phyloP scores from a whole-genome alignment of 2,113 vertebrate species.

The Vidua chalybeata region DNA sequence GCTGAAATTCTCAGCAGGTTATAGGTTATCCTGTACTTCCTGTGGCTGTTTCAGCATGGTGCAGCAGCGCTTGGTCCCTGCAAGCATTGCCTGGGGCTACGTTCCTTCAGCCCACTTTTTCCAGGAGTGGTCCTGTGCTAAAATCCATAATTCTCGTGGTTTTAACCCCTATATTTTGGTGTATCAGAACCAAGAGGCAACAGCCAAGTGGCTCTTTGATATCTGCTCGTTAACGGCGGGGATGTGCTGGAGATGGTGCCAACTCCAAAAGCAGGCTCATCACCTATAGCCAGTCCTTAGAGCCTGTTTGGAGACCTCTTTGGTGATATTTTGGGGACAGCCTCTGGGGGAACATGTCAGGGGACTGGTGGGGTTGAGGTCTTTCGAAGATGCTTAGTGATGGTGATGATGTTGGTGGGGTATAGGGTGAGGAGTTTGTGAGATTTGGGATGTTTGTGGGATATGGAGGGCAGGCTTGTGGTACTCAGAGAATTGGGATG shows the following conservation, averaged over 20 bases:
- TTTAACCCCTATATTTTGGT: not conserved
- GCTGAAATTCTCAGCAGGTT: not conserved
- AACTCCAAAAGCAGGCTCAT: not conserved
- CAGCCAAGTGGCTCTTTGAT: not conserved
- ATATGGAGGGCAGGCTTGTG: fast-evolving
- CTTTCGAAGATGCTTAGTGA: fast-evolving
- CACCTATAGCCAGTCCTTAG: too few relatives aligned
- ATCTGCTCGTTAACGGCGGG: fast-evolving
- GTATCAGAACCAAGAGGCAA: not conserved
- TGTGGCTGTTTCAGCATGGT: not conserved
- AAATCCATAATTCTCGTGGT: not conserved
- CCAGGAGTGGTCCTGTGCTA: not conserved
- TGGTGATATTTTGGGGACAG: not conserved
- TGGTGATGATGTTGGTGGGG: not conserved
- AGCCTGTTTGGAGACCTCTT: not conserved
- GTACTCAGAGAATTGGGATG: not conserved
- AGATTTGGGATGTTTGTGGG: not conserved
- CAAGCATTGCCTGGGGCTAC: not conserved
- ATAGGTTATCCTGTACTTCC: fast-evolving
- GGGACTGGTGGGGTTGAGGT: not conserved
- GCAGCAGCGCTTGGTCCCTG: not conserved
- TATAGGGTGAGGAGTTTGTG: not conserved
- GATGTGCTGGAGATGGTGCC: fast-evolving
- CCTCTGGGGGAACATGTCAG: not conserved
- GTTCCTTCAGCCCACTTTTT: not conserved